phyloP scores from a whole-genome alignment of 1,140 invertebrate genomes.

The Maniola jurtina region DNA sequence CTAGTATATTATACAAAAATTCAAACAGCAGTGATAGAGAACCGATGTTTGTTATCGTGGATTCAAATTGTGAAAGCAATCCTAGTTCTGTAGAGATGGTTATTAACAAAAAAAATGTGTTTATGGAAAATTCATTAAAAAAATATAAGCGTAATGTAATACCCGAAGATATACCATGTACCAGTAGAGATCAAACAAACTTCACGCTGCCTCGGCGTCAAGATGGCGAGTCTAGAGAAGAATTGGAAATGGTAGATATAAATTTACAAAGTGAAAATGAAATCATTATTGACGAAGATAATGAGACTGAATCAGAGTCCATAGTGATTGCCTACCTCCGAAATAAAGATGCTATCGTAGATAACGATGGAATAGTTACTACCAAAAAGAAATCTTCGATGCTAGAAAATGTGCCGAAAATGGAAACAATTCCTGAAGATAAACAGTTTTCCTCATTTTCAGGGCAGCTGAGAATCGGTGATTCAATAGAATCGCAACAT shows the following conservation, averaged over 20 bases:
- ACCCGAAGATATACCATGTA: slow-evolving; percentile 37
- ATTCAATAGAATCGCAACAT: slow-evolving; percentile 6
- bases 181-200: slow-evolving; percentile 39
- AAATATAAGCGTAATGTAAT: slow-evolving; percentile 34
- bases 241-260: slow-evolving; percentile 48
- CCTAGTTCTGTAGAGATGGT: slow-evolving; percentile 45
- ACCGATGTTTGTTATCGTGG: slow-evolving; percentile 44
- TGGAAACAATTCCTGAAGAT: slow-evolving; percentile 56
- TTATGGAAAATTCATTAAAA: slow-evolving; percentile 26
- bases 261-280: slow-evolving; percentile 55
- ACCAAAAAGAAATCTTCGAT: slow-evolving; percentile 51
- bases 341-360: slow-evolving; percentile 41
- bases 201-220: slow-evolving; percentile 2
- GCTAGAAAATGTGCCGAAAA: slow-evolving; percentile 51
- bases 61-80: slow-evolving; percentile 39
- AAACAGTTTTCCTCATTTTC: slow-evolving; percentile 40
- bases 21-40: slow-evolving; percentile 32
- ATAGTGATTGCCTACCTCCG: slow-evolving; percentile 49
- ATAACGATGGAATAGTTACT: slow-evolving; percentile 34
- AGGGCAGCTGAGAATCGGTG: slow-evolving; percentile 11
- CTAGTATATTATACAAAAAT: slow-evolving; percentile 29
- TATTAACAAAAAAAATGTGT: slow-evolving; percentile 31
- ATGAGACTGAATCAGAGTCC: slow-evolving; percentile 43
- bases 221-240: slow-evolving; percentile 39
- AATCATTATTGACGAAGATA: slow-evolving; percentile 27